phyloP scores from a whole-genome alignment of 2,797 vertebrate species.

The Scarus forsteni region DNA sequence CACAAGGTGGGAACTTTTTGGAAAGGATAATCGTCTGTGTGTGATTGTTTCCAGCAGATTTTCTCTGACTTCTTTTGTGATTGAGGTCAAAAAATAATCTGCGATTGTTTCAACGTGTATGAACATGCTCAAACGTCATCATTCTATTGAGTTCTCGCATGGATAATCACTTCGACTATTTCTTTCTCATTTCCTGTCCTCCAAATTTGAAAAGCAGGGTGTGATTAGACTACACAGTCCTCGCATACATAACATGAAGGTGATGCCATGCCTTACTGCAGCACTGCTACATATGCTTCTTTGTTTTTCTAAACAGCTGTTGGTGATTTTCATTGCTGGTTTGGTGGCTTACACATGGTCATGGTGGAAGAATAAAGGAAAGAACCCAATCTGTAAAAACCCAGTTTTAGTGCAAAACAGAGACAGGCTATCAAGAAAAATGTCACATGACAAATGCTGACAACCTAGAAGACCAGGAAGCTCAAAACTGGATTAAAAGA shows the following conservation, averaged over 20 bases:
- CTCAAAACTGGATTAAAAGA: too few relatives aligned
- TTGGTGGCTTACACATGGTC: too few relatives aligned
- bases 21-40: background rate
- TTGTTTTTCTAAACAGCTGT: too few relatives aligned
- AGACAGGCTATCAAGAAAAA: too few relatives aligned
- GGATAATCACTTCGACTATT: background rate
- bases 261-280: too few relatives aligned
- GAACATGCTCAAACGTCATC: constrained; percentile 13
- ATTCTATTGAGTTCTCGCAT: background rate
- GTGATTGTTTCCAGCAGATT: constrained; percentile 4
- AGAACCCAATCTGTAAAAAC: too few relatives aligned
- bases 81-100: background rate
- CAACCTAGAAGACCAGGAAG: too few relatives aligned
- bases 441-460: too few relatives aligned
- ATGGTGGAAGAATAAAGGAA: too few relatives aligned
- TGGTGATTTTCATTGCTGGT: too few relatives aligned
- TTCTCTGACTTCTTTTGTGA: background rate
- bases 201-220: background rate
- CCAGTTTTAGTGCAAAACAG: too few relatives aligned
- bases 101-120: constrained; percentile 6
- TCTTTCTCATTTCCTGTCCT: background rate
- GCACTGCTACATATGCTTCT: too few relatives aligned
- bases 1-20: constrained; percentile 6
- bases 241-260: background rate
- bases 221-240: background rate